Conservation (phyloP, 2,113 vertebrate species). For the Planiliza haematocheilus region DNA sequence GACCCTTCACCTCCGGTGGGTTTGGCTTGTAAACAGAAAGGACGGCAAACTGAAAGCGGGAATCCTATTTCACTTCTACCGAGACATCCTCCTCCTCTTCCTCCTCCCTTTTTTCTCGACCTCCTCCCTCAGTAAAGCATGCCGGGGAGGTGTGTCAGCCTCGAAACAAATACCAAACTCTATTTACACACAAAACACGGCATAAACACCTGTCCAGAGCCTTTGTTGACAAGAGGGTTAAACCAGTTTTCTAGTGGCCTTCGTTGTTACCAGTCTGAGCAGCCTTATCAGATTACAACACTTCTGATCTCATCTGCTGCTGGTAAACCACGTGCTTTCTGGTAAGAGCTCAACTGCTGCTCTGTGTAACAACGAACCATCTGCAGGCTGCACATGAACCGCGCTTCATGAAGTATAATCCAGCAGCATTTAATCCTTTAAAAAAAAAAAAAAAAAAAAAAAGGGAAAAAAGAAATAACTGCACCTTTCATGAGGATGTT, state of each 20-base stretch:
- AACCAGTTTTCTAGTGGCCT: neutral
- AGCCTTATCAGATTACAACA: constrained; percentile 40
- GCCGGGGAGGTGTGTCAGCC: constrained; percentile 32
- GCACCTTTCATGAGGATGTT: accelerated
- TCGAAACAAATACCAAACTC: neutral
- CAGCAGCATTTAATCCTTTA: neutral
- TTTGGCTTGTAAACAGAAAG: constrained; percentile 56
- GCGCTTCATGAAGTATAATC: neutral
- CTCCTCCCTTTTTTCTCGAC: neutral
- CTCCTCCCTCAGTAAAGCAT: constrained; percentile 14
- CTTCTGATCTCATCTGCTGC: constrained; percentile 23
- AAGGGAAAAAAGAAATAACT: neutral
- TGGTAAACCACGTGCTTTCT: constrained; percentile 69
- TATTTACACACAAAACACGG: neutral
- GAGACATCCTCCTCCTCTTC: constrained; percentile 36
- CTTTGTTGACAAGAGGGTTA: neutral
- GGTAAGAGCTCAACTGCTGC: constrained; percentile 30
- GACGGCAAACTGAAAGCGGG: constrained; percentile 77
- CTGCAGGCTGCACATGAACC: constrained; percentile 7
- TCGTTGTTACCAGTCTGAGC: neutral
- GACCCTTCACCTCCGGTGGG: constrained; percentile 64
- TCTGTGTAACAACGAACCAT: neutral
- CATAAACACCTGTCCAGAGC: neutral
- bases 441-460: neutral
- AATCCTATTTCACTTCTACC: constrained; percentile 74